Base-by-base conservation (phyloP, 2,113 vertebrate species). In the Procavia capensis region DNA sequence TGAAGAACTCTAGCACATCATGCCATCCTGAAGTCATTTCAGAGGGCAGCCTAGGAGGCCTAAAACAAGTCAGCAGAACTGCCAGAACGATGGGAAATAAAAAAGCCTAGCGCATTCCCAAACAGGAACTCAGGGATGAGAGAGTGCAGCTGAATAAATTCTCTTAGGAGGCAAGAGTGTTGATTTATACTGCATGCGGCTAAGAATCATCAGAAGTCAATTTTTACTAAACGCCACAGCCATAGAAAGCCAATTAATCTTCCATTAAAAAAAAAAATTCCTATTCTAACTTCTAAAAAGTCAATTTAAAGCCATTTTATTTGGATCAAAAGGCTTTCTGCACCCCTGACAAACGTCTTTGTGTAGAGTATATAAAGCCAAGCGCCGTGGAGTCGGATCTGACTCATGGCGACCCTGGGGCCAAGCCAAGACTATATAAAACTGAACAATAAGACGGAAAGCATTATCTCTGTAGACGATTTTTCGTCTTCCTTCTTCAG, bases 321-420 rank as follows among this genome's bases (percentile, higher is more conserved):
- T 66, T 88, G 82, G 43, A 80, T 88, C 66, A 43, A 93, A 93
- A 95, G 14, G 8, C 43, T 64, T 89, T 88, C 80, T 90, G 39
- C 3, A 9, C 14, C 82, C 25, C 29, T 64, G 43, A 50, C 25
- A 72, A 34, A 47, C 20, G 25, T 34, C 41, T 86, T 90, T 84
- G 34, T 59, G 57, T 9, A 84, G 27, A 68, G 50, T 34, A 41
- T 7, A 45, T 47, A 84, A 87, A n/a, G n/a, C n/a, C n/a, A n/a
- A n/a, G n/a, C n/a, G n/a, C n/a, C n/a, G n/a, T n/a, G n/a, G n/a
- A n/a, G n/a, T n/a, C n/a, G n/a, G n/a, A n/a, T n/a, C n/a, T n/a
- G n/a, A n/a, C n/a, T n/a, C n/a, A n/a, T n/a, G n/a, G n/a, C n/a
- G n/a, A n/a, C n/a, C n/a, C n/a, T n/a, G n/a, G n/a, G n/a, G n/a